Base-by-base conservation (phyloP, 1,140 invertebrate genomes). In the Danaus melanippus region DNA sequence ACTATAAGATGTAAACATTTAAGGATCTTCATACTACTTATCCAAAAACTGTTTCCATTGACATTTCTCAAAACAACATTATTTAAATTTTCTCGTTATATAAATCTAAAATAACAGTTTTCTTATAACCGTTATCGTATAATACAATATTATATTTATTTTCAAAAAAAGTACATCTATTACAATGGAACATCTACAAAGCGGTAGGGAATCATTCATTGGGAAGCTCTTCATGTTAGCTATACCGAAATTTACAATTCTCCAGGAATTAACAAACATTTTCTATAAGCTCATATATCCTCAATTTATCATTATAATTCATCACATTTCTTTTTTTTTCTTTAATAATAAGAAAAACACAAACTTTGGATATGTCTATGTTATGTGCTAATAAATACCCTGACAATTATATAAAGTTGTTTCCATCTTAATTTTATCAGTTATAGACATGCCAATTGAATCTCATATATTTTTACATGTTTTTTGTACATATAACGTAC, bases 251-350 rank as follows among this genome's bases (percentile, higher is more conserved):
- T 60, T 46, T 60, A 60, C 58, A 66, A 61, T 57, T 61, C 56
- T 46, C 60, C 53, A 56, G 50, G 54, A 62, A 58, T 32, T 46
- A 65, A 60, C 58, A 62, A 65, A 58, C 39, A 48, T 51, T 52
- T 39, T 53, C 17, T 63, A 56, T 69, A 69, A 69, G 66, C 66
- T 69, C 66, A 58, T 67, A 62, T 65, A 58, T 68, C 54, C 49
- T 58, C 57, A 53, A 55, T 42, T 61, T 48, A 53, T 62, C 40
- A 63, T 53, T 46, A 51, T 49, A 10, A 42, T 21, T 50, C 57
- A 53, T 53, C 46, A 57, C 55, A 46, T 42, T 21, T 46, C 1
- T 15, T 15, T 15, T 15, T 15, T 15, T 15, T 15, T 15, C 15
- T 15, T 15, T 15, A 15, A 57, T 41, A 57, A 39, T 48, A 21